Conservation (phyloP, 2,113 vertebrate species). For the Capreolus pygargus region DNA sequence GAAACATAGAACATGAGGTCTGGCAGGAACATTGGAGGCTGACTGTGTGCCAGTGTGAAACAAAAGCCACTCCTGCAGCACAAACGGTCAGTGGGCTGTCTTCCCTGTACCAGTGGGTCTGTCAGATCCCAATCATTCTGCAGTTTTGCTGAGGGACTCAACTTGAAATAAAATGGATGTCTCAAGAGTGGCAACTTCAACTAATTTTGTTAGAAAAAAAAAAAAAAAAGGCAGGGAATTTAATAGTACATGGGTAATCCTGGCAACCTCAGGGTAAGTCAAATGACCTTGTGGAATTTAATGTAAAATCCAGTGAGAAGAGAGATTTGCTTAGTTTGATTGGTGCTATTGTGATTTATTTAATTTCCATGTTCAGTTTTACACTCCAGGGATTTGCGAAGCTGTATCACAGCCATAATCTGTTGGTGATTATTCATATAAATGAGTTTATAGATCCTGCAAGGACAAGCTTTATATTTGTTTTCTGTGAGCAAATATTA, state of each 20-base stretch:
- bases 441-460: constrained; percentile 66
- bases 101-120: neutral
- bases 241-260: neutral
- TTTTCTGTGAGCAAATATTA: constrained; percentile 68
- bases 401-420: constrained; percentile 50
- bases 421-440: constrained; percentile 70
- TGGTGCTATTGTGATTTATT: constrained; percentile 62
- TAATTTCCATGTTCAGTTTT: constrained; percentile 65
- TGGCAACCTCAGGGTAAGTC: neutral
- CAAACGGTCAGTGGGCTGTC: neutral
- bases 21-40: neutral
- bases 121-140: neutral
- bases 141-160: neutral
- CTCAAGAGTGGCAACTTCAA: neutral
- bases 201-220: neutral
- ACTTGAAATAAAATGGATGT: neutral
- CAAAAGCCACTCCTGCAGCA: neutral
- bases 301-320: constrained; percentile 35
- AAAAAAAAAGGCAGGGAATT: neutral
- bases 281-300: constrained; percentile 55
- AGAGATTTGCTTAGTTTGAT: constrained; percentile 46
- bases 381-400: constrained; percentile 41
- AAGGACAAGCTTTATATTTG: constrained; percentile 66
- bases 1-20: neutral
- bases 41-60: neutral